phyloP scores from a whole-genome alignment of 2,113 vertebrate species.

The Xiphophorus maculatus region DNA sequence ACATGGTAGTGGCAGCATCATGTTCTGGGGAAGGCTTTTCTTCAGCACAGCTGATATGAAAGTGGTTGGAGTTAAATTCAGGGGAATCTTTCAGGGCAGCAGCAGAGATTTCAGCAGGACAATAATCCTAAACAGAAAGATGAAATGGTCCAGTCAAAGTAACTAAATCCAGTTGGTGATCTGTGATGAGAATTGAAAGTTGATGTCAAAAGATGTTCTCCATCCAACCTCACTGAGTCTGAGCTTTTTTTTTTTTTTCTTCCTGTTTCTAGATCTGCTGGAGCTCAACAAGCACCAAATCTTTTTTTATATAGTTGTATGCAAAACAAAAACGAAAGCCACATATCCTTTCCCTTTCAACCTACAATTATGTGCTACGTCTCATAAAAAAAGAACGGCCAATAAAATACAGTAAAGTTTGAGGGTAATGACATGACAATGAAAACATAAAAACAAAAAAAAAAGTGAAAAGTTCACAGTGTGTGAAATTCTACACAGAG shows the following conservation, averaged over 20 bases:
- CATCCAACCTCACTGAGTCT: not conserved
- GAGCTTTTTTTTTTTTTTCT: not conserved
- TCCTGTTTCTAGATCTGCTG: not conserved
- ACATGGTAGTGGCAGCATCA: not conserved
- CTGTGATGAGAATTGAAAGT: not conserved
- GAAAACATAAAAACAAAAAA: too few relatives aligned
- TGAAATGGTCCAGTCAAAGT: not conserved
- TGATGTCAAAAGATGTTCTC: not conserved
- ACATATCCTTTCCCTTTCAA: not conserved
- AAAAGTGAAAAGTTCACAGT: not conserved
- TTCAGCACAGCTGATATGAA: not conserved
- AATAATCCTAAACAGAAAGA: not conserved
- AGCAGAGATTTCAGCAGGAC: not conserved
- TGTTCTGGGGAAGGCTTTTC: not conserved
- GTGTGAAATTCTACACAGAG: slow-evolving; percentile 23
- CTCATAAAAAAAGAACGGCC: not conserved
- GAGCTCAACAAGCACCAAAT: not conserved
- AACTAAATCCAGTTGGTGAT: not conserved
- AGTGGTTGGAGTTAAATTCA: not conserved
- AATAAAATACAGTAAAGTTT: not conserved
- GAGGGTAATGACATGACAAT: not conserved
- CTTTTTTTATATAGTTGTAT: too few relatives aligned
- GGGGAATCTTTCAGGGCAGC: not conserved
- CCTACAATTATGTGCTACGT: too few relatives aligned
- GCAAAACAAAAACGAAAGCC: not conserved